phyloP scores from a whole-genome alignment of 1,140 invertebrate species.

The Orussus abietinus region DNA sequence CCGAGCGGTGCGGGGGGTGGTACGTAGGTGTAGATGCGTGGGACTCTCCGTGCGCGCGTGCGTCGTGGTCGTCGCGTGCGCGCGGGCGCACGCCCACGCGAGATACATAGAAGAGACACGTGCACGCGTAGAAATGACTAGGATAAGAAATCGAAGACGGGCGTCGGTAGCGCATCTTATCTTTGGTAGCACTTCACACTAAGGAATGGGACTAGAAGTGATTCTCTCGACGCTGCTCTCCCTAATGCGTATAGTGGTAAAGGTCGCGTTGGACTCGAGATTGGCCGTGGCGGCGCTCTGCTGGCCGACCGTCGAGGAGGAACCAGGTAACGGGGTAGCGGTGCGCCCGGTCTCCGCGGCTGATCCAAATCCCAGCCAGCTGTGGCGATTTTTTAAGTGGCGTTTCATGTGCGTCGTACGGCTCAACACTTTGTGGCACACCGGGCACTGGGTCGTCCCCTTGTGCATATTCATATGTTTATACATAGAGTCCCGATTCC shows the following conservation, averaged over 20 bases:
- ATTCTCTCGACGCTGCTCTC: conserved; percentile 53
- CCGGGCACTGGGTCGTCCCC: conserved; percentile 54
- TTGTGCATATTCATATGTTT: conserved; percentile 57
- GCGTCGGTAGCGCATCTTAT: conserved; percentile 28
- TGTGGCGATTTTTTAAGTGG: conserved; percentile 52
- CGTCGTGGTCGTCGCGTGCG: no score
- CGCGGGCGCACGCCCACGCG: no score
- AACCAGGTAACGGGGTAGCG: conserved; percentile 17
- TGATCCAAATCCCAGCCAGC: conserved; percentile 39
- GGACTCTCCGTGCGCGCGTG: no score
- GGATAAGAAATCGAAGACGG: conserved; percentile 37
- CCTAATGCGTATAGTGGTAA: conserved; percentile 49
- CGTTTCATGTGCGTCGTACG: conserved; percentile 53
- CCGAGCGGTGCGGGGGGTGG: neutral
- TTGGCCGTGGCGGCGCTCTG: conserved; percentile 19
- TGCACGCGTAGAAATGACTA: conserved; percentile 47
- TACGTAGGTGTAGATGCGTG: neutral
- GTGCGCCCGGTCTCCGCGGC: conserved; percentile 14
- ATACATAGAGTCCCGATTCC: conserved; percentile 55
- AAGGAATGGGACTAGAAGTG: conserved; percentile 54
- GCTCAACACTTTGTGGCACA: conserved; percentile 54
- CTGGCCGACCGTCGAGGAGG: conserved; percentile 25
- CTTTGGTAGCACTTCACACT: conserved; percentile 33
- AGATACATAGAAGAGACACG: conserved; percentile 12
- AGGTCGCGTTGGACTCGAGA: conserved; percentile 37